A percentile compares a stretch with the other conserved stretches of the same genome.
Conservation (phyloP, 2,888 invertebrate species). For the Hirudinaria manillensis region DNA sequence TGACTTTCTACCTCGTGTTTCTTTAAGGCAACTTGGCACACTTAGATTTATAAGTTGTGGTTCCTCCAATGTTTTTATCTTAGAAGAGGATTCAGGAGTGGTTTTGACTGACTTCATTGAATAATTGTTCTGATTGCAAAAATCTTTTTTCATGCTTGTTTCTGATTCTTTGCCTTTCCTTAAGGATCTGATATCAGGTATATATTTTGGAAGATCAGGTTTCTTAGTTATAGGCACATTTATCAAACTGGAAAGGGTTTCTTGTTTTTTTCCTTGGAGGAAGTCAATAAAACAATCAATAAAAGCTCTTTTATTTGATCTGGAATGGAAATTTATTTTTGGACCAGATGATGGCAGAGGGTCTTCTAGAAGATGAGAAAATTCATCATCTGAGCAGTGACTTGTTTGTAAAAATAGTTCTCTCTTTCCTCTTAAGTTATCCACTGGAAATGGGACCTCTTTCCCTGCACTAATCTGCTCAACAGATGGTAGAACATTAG, state of each 20-base stretch:
- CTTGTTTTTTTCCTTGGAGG: constrained; percentile 50
- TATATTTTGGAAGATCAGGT: constrained; percentile 50
- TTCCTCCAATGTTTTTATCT: too few species aligned
- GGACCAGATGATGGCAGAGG: background rate
- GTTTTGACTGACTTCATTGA: too few species aligned
- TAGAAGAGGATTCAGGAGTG: too few species aligned
- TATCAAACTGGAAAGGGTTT: constrained; percentile 50
- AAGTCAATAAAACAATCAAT: constrained; percentile 50
- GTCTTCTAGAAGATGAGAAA: constrained; percentile 42
- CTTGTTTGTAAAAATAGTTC: constrained; percentile 10
- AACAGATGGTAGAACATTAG: background rate
- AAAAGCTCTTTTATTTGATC: constrained; percentile 38
- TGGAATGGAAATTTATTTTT: too few species aligned
- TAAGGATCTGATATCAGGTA: constrained; percentile 40
- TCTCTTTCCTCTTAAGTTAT: background rate
- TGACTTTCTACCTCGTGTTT: too few species aligned
- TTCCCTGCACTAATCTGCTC: background rate
- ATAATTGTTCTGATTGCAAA: too few species aligned
- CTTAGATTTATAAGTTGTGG: too few species aligned
- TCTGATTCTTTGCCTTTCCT: background rate
- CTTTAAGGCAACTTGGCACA: too few species aligned
- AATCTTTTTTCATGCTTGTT: too few species aligned
- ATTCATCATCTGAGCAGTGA: constrained; percentile 45
- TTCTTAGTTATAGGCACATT: constrained; percentile 44
- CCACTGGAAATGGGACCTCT: background rate